Percentiles rank a stretch among this genome's conserved stretches.
These are phyloP conservation scores for Synaphobranchus kaupii DNA, from an alignment of 2,797 vertebrate species.

Conservation along the genomic window DNA sequence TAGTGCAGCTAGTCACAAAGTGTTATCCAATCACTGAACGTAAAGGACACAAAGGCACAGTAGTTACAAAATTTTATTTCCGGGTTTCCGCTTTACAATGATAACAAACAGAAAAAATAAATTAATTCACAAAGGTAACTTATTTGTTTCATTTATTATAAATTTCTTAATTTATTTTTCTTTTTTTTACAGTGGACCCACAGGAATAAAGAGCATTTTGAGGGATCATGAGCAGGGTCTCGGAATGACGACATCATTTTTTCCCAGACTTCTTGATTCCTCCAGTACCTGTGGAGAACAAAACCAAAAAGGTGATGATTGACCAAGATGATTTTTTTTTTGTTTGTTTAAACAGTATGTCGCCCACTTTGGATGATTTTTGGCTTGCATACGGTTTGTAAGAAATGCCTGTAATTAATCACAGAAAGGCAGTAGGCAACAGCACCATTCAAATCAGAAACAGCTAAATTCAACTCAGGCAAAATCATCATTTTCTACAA, in stretches of 20 bases:
- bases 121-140: slow-evolving; percentile 33
- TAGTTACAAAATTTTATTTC: slow-evolving; percentile 68
- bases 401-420: neutral
- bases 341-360: no score
- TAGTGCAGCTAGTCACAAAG: neutral
- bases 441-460: neutral
- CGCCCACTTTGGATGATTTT: neutral
- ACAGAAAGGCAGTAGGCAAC: neutral
- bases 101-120: slow-evolving; percentile 29
- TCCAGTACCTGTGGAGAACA: slow-evolving; percentile 73
- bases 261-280: slow-evolving; percentile 98
- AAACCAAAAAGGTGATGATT: slow-evolving; percentile 11
- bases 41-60: slow-evolving; percentile 27
- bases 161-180: neutral
- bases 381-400: neutral
- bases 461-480: neutral
- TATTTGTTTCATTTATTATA: neutral
- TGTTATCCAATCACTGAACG: slow-evolving; percentile 17
- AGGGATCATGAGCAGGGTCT: neutral
- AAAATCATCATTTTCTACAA: neutral
- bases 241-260: slow-evolving; percentile 45
- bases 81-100: slow-evolving; percentile 44
- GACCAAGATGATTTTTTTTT: neutral
- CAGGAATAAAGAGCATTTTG: neutral
- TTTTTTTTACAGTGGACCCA: slow-evolving; percentile 32